Percentiles rank a stretch among this genome's conserved stretches.
Conservation (phyloP, 92 coral and sea anemone genomes). For the Heteractis magnifica region DNA sequence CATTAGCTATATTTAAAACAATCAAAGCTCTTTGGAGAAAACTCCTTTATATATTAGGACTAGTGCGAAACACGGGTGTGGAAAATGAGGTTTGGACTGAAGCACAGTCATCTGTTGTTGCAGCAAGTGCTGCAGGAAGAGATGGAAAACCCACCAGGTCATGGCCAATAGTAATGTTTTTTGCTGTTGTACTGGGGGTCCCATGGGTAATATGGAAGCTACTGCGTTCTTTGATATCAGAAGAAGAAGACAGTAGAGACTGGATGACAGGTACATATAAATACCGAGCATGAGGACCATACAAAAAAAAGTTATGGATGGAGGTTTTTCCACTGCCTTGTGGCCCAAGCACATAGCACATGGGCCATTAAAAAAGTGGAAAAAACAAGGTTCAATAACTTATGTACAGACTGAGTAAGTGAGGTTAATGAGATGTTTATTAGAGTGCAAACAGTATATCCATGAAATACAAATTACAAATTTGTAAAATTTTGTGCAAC, state of each 20-base stretch:
- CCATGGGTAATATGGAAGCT: slow-evolving; percentile 94
- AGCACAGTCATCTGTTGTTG: slow-evolving; percentile 47
- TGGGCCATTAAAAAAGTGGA: too few species aligned
- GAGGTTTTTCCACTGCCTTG: too few species aligned
- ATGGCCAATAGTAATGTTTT: slow-evolving; percentile 95
- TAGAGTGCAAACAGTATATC: too few species aligned
- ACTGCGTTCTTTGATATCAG: slow-evolving; percentile 68
- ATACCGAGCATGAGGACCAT: not conserved
- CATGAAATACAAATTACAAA: too few species aligned
- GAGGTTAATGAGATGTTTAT: too few species aligned
- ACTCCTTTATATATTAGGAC: slow-evolving; percentile 61
- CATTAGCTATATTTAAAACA: slow-evolving; percentile 72
- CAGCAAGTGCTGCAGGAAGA: slow-evolving; percentile 37
- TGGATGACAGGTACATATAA: slow-evolving; percentile 85
- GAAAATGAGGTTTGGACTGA: slow-evolving; percentile 91
- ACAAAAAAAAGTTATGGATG: too few species aligned
- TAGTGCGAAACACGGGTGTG: slow-evolving; percentile 45
- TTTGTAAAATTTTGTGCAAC: too few species aligned
- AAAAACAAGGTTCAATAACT: too few species aligned
- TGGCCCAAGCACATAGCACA: too few species aligned
- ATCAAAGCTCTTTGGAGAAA: slow-evolving; percentile 66
- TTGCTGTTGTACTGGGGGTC: slow-evolving; percentile 93
- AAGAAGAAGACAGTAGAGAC: slow-evolving; percentile 52
- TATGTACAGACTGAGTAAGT: too few species aligned
- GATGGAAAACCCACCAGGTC: slow-evolving; percentile 64